A percentile compares a stretch with the other conserved stretches of the same genome.
phyloP scores from a whole-genome alignment of 2,797 vertebrate genomes.

The Dermochelys coriacea region DNA sequence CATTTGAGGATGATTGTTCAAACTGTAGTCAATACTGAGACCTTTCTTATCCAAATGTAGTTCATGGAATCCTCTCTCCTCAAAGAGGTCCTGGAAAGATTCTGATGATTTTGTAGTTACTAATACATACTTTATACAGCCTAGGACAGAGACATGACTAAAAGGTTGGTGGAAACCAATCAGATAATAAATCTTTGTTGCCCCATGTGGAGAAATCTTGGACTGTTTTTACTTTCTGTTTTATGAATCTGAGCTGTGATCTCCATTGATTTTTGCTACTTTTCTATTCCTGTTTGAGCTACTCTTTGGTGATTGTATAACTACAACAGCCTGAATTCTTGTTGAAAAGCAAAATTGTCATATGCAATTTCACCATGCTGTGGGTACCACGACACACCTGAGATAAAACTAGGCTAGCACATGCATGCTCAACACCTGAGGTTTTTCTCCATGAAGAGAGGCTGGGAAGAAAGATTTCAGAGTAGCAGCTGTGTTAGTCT shows the following conservation, averaged over 20 bases:
- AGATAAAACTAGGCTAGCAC: not conserved
- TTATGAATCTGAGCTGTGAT: not conserved
- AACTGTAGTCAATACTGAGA: not conserved
- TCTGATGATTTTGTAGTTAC: not conserved
- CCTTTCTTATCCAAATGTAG: not conserved
- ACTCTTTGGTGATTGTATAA: not conserved
- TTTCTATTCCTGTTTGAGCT: not conserved
- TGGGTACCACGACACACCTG: not conserved
- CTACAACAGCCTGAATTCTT: not conserved
- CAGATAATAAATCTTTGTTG: not conserved
- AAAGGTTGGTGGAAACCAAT: not conserved
- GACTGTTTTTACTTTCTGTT: not conserved
- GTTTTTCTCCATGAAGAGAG: not conserved
- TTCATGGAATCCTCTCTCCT: not conserved
- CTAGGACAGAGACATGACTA: not conserved
- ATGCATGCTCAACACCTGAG: not conserved
- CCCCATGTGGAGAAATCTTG: not conserved
- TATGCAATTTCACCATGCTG: not conserved
- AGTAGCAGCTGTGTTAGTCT: too few species aligned
- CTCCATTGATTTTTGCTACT: not conserved
- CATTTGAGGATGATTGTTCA: not conserved
- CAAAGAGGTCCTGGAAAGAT: not conserved
- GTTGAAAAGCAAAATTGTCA: not conserved
- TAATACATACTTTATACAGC: not conserved
- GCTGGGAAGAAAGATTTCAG: not conserved